phyloP scores from a whole-genome alignment of 2,888 invertebrate genomes.

The Thymelicus sylvestris region DNA sequence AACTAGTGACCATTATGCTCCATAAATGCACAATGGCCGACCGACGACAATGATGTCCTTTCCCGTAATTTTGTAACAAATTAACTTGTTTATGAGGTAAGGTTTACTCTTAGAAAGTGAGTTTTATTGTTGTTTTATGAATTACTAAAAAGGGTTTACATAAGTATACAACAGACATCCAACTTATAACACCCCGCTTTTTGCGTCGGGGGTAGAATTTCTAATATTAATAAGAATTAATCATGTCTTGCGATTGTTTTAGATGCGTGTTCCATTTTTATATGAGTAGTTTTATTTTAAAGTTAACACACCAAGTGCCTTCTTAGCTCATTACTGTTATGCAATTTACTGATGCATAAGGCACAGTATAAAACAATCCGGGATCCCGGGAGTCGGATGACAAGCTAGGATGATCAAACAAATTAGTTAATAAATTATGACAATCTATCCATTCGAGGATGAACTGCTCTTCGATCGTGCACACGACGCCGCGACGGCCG shows the following conservation, averaged over 20 bases:
- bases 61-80: conserved; percentile 18
- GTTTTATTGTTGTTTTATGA: conserved; percentile 11
- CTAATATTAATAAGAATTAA: too few species aligned
- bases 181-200: too few species aligned
- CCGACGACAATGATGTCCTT: conserved; percentile 26
- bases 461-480: conserved; percentile 19
- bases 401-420: conserved; percentile 27
- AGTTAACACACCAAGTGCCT: too few species aligned
- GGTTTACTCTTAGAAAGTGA: conserved; percentile 32
- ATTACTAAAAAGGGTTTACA: neutral
- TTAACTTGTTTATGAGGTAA: conserved; percentile 25
- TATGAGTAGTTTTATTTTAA: too few species aligned
- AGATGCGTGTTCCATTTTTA: too few species aligned
- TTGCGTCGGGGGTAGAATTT: too few species aligned
- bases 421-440: conserved; percentile 37
- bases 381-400: conserved; percentile 10
- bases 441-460: conserved; percentile 22
- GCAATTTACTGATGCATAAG: conserved; percentile 24
- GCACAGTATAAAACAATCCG: conserved; percentile 24
- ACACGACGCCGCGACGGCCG: conserved; percentile 10
- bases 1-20: conserved; percentile 18
- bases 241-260: too few species aligned
- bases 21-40: conserved; percentile 30
- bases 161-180: neutral
- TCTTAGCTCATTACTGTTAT: neutral